Conservation (phyloP, 2,888 invertebrate genomes). For the Meiosimyza decipiens region DNA sequence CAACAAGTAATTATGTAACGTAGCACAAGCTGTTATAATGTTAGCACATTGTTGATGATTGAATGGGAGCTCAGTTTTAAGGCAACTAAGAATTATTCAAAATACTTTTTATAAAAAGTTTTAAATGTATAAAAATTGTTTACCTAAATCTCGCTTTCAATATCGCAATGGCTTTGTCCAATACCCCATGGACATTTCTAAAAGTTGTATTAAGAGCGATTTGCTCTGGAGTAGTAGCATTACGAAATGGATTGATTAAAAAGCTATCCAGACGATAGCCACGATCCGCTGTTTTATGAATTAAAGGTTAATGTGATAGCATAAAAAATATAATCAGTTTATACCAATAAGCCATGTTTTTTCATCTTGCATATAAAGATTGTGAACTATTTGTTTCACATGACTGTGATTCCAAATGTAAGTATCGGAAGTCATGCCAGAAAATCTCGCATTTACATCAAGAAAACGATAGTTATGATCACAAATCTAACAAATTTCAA, state of each 20-base stretch:
- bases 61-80: constrained; percentile 1
- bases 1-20: constrained; percentile 23
- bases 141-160: constrained; percentile 42
- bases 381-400: constrained; percentile 32
- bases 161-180: constrained; percentile 34
- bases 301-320: background rate
- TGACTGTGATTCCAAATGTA: constrained; percentile 42
- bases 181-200: constrained; percentile 26
- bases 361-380: constrained; percentile 24
- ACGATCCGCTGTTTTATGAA: constrained; percentile 38
- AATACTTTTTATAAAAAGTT: background rate
- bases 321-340: background rate
- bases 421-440: constrained; percentile 31
- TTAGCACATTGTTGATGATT: background rate
- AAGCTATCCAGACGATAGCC: constrained; percentile 38
- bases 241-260: constrained; percentile 43
- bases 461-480: constrained; percentile 40
- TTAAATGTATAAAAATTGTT: background rate
- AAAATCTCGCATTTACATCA: constrained; percentile 39
- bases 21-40: constrained; percentile 21
- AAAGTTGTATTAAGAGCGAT: constrained; percentile 31
- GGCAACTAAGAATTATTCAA: constrained; percentile 7
- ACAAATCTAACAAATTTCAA: constrained; percentile 37
- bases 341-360: constrained; percentile 41
- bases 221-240: constrained; percentile 27